Evolutionary conservation across 2,113 vertebrate genomes (phyloP).

Genomic region (Prionailurus bengalensis): DNA sequence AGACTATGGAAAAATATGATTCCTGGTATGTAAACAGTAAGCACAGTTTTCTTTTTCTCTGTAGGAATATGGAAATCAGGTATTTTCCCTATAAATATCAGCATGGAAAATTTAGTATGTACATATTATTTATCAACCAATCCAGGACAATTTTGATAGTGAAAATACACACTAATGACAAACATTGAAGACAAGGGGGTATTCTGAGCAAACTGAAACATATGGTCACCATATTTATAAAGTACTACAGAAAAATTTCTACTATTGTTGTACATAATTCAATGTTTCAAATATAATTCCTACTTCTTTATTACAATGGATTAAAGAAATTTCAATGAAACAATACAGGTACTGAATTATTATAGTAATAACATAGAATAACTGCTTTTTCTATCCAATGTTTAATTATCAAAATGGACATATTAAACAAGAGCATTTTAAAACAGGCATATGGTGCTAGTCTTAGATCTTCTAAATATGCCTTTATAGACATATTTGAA

Average conservation of each 20-base stretch:
- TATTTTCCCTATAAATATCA: not conserved
- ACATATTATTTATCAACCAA: not conserved
- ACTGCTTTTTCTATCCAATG: not conserved
- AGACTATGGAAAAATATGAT: not conserved
- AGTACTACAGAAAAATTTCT: not conserved
- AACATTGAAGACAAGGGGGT: not conserved
- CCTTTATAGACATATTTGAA: not conserved
- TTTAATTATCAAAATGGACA: conserved; percentile 25
- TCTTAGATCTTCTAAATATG: not conserved
- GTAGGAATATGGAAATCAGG: not conserved
- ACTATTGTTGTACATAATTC: not conserved
- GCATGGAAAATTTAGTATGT: not conserved
- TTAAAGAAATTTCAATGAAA: not conserved
- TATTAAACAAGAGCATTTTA: conserved; percentile 21
- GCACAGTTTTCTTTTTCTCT: not conserved
- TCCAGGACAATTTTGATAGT: not conserved
- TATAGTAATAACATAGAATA: not conserved
- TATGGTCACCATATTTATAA: not conserved
- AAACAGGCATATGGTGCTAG: not conserved
- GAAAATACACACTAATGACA: conserved; percentile 28
- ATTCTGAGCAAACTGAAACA: not conserved
- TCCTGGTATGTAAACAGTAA: not conserved
- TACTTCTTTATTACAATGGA: not conserved
- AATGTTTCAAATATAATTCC: not conserved
- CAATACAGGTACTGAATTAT: not conserved